Conservation (phyloP, 2,888 invertebrate genomes). For the Sphaerophoria taeniata region DNA sequence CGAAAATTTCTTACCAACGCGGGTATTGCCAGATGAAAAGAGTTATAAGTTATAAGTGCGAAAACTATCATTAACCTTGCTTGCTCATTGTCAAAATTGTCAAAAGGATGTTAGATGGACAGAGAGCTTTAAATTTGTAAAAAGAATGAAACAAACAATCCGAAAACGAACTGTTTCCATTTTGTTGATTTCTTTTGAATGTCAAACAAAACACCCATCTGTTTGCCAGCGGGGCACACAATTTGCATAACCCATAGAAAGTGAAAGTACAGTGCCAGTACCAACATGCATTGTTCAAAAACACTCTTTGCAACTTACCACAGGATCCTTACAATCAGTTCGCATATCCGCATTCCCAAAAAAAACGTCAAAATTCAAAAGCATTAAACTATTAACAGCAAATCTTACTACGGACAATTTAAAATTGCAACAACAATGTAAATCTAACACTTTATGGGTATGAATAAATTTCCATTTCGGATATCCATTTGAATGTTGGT, state of each 20-base stretch:
- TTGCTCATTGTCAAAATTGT: too few species aligned
- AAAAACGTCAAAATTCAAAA: constrained; percentile 68
- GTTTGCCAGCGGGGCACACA: background rate
- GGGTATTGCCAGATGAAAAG: too few species aligned
- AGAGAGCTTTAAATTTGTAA: background rate
- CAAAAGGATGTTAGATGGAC: too few species aligned
- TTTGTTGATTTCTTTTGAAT: constrained; percentile 20
- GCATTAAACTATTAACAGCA: constrained; percentile 63
- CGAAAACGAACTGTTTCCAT: background rate
- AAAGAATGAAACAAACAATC: background rate
- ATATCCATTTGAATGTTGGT: background rate
- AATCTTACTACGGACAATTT: constrained; percentile 36
- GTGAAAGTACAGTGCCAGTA: constrained; percentile 37
- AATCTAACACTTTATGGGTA: constrained; percentile 69
- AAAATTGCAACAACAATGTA: constrained; percentile 70
- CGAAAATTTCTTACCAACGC: too few species aligned
- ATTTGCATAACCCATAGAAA: constrained; percentile 48
- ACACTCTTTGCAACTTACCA: background rate
- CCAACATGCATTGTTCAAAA: background rate
- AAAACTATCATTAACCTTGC: too few species aligned
- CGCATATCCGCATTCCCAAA: background rate
- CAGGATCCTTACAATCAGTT: constrained; percentile 29
- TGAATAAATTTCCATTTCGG: constrained; percentile 60
- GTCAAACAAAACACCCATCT: constrained; percentile 1
- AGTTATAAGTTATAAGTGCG: too few species aligned